These are phyloP conservation scores for Cerceris ruficornis DNA, from an alignment of 2,888 invertebrate species.

Conservation along the genomic window DNA sequence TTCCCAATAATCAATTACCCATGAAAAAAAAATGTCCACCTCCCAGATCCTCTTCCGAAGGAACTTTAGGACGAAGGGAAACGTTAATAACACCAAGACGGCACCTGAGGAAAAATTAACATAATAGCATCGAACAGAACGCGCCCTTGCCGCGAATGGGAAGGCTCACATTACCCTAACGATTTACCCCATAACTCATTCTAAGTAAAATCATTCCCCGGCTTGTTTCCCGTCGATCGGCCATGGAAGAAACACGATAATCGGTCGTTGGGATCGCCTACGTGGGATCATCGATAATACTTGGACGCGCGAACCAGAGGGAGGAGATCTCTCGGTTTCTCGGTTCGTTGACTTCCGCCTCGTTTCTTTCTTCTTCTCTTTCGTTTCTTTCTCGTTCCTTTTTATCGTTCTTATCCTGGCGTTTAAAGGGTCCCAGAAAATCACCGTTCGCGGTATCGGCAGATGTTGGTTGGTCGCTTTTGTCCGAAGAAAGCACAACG, in stretches of 20 bases:
- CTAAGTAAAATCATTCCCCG: slow-evolving; percentile 55
- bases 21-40: too few relatives aligned
- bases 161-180: slow-evolving; percentile 48
- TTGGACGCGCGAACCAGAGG: slow-evolving; percentile 30
- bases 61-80: too few relatives aligned
- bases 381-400: background rate
- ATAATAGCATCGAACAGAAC: slow-evolving; percentile 34
- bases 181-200: slow-evolving; percentile 54
- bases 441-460: slow-evolving; percentile 46
- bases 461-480: slow-evolving; percentile 37
- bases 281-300: slow-evolving; percentile 56
- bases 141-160: slow-evolving; percentile 4
- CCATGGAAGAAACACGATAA: slow-evolving; percentile 56
- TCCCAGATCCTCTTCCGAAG: too few relatives aligned
- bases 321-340: slow-evolving; percentile 40
- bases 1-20: too few relatives aligned
- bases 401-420: slow-evolving; percentile 3
- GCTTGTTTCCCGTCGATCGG: slow-evolving; percentile 37
- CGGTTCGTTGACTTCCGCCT: slow-evolving; percentile 66
- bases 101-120: slow-evolving; percentile 39
- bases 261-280: slow-evolving; percentile 56
- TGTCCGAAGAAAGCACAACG: slow-evolving; percentile 41
- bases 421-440: slow-evolving; percentile 45
- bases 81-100: background rate
- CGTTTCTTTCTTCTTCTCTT: slow-evolving; percentile 16